A percentile compares a stretch with the other conserved stretches of the same genome.
These are phyloP conservation scores for Cyrtonyx montezumae DNA, from an alignment of 2,113 vertebrate species.

Conservation along the genomic window DNA sequence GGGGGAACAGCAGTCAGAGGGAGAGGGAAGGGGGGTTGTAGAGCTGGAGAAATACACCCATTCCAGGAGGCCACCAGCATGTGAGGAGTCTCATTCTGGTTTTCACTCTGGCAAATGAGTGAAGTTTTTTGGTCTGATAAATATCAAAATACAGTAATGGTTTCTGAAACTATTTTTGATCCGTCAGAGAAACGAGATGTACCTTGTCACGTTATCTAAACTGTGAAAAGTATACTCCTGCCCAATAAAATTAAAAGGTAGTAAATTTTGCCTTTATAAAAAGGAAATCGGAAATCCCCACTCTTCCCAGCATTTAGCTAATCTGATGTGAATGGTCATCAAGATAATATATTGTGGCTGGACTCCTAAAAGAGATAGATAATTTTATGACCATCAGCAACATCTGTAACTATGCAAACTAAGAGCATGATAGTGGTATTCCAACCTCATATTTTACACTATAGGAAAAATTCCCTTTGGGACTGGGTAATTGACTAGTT, in stretches of 20 bases:
- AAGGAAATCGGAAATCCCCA: slow-evolving; percentile 24
- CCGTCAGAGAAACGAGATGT: slow-evolving; percentile 10
- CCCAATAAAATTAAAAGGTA: slow-evolving; percentile 37
- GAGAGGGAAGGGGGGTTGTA: neutral
- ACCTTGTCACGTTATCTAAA: slow-evolving; percentile 4
- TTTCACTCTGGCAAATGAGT: slow-evolving; percentile 24
- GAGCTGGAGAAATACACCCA: neutral
- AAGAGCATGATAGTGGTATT: neutral
- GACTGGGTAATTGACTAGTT: neutral
- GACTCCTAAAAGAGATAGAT: neutral
- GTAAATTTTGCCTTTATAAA: slow-evolving; percentile 31
- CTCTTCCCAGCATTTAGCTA: slow-evolving; percentile 20
- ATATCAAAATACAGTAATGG: neutral
- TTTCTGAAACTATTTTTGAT: slow-evolving; percentile 45
- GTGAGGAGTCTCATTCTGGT: neutral
- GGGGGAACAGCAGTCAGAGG: neutral
- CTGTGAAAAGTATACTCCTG: neutral
- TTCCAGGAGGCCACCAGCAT: slow-evolving; percentile 1
- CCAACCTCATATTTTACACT: slow-evolving; percentile 10
- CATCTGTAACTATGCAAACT: neutral
- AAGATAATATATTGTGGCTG: slow-evolving; percentile 27
- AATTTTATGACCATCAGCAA: slow-evolving; percentile 25
- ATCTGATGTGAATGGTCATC: slow-evolving; percentile 1
- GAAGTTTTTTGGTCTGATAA: slow-evolving; percentile 5
- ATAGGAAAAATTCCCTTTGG: neutral